These are phyloP conservation scores for Acanthopagrus latus DNA, from an alignment of 2,797 vertebrate genomes.

Conservation along the genomic window DNA sequence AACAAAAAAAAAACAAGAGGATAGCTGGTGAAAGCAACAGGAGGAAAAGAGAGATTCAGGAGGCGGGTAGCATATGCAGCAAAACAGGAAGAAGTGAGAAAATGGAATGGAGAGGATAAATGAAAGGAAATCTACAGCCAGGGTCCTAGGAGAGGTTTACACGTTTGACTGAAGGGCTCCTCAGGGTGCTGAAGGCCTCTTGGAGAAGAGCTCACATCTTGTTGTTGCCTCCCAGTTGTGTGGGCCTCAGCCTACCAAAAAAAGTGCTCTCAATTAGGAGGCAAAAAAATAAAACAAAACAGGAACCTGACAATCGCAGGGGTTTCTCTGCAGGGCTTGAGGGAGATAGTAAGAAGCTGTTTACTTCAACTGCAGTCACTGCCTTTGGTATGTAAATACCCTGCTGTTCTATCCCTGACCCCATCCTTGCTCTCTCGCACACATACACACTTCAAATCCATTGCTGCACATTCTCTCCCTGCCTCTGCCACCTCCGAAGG, in stretches of 20 bases:
- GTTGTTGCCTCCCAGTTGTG: constrained; percentile 27
- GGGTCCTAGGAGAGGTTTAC: constrained; percentile 47
- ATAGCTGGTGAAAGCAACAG: constrained; percentile 40
- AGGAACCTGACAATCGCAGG: neutral
- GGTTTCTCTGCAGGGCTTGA: constrained; percentile 20
- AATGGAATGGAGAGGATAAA: constrained; percentile 32
- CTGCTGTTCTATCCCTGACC: constrained; percentile 40
- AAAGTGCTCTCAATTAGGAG: constrained; percentile 55
- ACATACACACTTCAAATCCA: constrained; percentile 27
- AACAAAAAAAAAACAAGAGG: neutral
- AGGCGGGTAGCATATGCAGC: constrained; percentile 18
- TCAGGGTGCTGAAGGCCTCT: constrained; percentile 33
- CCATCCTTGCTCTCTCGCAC: constrained; percentile 23
- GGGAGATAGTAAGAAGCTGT: constrained; percentile 24
- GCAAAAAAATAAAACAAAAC: neutral
- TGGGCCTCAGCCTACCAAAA: constrained; percentile 26
- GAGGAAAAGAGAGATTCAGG: constrained; percentile 38
- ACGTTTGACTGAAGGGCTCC: constrained; percentile 47
- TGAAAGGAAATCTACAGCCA: constrained; percentile 39
- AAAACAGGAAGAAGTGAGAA: constrained; percentile 6
- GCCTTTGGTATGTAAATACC: constrained; percentile 64
- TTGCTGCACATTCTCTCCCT: constrained; percentile 27
- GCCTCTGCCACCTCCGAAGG: constrained; percentile 60
- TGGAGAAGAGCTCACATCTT: constrained; percentile 39
- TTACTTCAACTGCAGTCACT: constrained; percentile 35